These are phyloP conservation scores for Macrophya alboannulata DNA, from an alignment of 2,888 invertebrate species.

Conservation along the genomic window DNA sequence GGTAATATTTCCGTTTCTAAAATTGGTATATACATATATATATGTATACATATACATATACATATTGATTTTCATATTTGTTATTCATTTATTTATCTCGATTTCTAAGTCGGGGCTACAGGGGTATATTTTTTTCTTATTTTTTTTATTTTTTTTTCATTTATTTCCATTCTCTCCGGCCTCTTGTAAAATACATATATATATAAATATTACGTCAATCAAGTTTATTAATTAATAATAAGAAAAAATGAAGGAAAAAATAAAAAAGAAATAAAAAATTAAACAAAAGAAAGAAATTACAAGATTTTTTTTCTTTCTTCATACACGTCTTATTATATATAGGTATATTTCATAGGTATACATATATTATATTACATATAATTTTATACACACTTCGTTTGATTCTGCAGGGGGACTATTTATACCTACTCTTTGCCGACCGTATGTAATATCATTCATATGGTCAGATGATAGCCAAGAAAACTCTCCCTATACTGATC, in stretches of 20 bases:
- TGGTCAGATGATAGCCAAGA: not conserved
- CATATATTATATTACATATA: not conserved
- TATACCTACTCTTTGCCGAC: no score
- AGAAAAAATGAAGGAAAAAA: not conserved
- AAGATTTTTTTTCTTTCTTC: not conserved
- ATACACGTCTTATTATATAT: conserved; percentile 9
- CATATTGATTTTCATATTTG: conserved; percentile 1
- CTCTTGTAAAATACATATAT: conserved; percentile 52
- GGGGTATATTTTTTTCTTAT: conserved; percentile 62
- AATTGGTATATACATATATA: no score
- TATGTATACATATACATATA: not conserved
- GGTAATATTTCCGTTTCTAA: not conserved
- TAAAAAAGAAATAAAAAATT: conserved; percentile 65
- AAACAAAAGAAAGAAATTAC: conserved; percentile 67
- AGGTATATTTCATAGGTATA: not conserved
- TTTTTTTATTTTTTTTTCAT: conserved; percentile 76
- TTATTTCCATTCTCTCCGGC: conserved; percentile 47
- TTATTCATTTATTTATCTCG: conserved; percentile 71
- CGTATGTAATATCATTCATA: no score
- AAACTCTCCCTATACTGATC: not conserved
- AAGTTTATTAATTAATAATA: conserved; percentile 79
- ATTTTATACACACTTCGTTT: not conserved
- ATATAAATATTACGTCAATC: conserved; percentile 62
- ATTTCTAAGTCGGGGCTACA: conserved; percentile 73
- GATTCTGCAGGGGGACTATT: no score